Evolutionary conservation across 2,113 vertebrate genomes (phyloP).

Genomic region (Chloropsis cyanopogon): DNA sequence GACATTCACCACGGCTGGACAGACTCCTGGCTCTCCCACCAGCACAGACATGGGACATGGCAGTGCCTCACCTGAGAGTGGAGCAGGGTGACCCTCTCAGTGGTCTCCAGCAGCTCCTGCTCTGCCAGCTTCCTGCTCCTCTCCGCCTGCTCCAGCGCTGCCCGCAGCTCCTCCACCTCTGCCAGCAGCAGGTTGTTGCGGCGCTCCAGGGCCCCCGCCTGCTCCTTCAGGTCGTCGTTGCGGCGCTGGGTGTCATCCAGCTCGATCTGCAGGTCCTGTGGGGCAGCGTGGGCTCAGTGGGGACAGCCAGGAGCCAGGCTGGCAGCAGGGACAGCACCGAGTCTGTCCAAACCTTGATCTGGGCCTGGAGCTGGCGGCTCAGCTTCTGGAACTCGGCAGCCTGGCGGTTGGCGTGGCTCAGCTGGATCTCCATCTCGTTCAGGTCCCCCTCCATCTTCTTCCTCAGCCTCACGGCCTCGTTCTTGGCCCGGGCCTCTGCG

Average conservation of each 20-base stretch:
- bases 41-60: rapidly evolving
- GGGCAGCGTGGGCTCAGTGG: rapidly evolving
- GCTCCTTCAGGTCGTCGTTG: slow-evolving; percentile 87
- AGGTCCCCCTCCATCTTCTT: slow-evolving; percentile 96
- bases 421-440: slow-evolving; percentile 92
- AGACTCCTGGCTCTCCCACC: not conserved
- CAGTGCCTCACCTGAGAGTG: slow-evolving; percentile 81
- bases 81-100: slow-evolving; percentile 86
- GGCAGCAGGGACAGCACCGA: not conserved
- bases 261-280: slow-evolving; percentile 86
- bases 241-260: slow-evolving; percentile 83
- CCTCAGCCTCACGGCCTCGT: slow-evolving; percentile 85
- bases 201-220: slow-evolving; percentile 82
- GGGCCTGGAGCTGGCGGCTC: slow-evolving; percentile 82
- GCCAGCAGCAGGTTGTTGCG: slow-evolving; percentile 80
- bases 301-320: not conserved
- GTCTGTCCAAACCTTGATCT: slow-evolving; percentile 80
- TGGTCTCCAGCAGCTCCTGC: slow-evolving; percentile 87
- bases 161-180: slow-evolving; percentile 87
- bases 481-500: slow-evolving; percentile 85
- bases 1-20: rapidly evolving
- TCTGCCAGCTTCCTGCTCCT: slow-evolving; percentile 86
- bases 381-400: slow-evolving; percentile 85
- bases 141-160: slow-evolving; percentile 83
- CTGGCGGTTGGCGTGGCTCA: slow-evolving; percentile 87